Base-by-base conservation (phyloP, 2,888 invertebrate species). In the Podabrus alpinus region DNA sequence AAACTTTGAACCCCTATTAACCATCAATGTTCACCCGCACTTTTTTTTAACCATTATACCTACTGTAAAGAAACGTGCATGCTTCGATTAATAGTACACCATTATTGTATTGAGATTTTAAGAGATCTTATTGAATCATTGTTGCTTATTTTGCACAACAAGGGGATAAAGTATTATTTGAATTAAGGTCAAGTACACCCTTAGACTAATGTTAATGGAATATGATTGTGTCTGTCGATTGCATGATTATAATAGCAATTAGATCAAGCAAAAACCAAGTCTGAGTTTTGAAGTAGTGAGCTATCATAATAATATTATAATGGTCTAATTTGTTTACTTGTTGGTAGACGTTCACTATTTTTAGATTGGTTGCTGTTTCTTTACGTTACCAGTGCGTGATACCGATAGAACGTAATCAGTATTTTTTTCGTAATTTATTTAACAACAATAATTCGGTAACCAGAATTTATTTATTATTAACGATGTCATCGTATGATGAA, bases 11-110 rank as follows among this genome's bases (percentile, higher is more conserved):
- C 77, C 75, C 73, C 60, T 69, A 71, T 75, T 71, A 68, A 21
- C 66, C 74, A 19, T 72, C 72, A 17, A 61, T 74, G 69, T 76
- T 68, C 72, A 74, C 76, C 79, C 75, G 62, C 76, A 77, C 62
- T 77, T 66, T 68, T 69, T 76, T 79, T 77, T 79, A 75, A 74
- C 76, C 77, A 78, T 79, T 79, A 79, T 77, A 75, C n/a, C n/a
- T n/a, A n/a, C 70, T 71, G 62, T 77, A 79, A 79, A 79, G 61
- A 79, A 79, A 77, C 77, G 71, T 69, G 75, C 74, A 79, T 70
- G 79, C 72, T 75, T 79, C 75, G 77, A 78, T 79, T 77, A 75
- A 74, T 73, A 76, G 72, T 69, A 77, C 71, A 79, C 77, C 76
- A 78, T 75, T 68, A 68, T 72, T 66, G 66, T 73, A 76, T 76